Evolutionary conservation across 1,140 invertebrate genomes (phyloP), one percentile per base, ranked within the genome.

Genomic region (Cataglyphis hispanica): DNA sequence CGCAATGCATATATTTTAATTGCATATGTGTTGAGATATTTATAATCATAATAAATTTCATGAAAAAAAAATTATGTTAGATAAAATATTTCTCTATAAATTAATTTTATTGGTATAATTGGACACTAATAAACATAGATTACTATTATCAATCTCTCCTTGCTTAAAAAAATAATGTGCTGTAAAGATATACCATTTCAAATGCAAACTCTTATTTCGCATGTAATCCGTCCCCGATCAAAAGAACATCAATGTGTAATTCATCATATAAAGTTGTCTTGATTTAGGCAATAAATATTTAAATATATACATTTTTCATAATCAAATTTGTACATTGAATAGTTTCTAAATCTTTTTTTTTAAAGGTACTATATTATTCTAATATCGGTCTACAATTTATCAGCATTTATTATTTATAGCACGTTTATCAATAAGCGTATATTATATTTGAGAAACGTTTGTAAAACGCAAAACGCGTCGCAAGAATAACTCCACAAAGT

Each of bases 181-280:
- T n/a, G 1, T 27, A 61, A 66, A 70, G 46, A 46, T 63, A 84
- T 34, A 6, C 16, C 7, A 25, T 25, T 25, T 67, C 8, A 43
- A 53, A 77, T 8, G 11, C 31, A 66, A 66, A 34, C 37, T 56
- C 34, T 80, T 31, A 37, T 80, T 67, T 80, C 22, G 16, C 43
- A 34, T 85, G 46, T 80, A 85, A 66, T 87, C 86, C 86, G 66
- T 84, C 72, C 60, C 31, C 50, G 34, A 77, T 64, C 53, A 87
- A 34, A 67, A 43, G 60, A 27, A 50, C 27, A 22, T 70, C 34
- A n/a, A 69, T 69, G 25, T 61, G 63, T 56, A 74, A 84, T 72
- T 85, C 16, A 11, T 84, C 56, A 37, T 25, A 40, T 27, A 70
- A 70, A 70, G 22, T 85, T 80, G 40, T 10, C 25, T 75, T 67